phyloP scores from a whole-genome alignment of 2,797 vertebrate genomes.

The Columba guinea region DNA sequence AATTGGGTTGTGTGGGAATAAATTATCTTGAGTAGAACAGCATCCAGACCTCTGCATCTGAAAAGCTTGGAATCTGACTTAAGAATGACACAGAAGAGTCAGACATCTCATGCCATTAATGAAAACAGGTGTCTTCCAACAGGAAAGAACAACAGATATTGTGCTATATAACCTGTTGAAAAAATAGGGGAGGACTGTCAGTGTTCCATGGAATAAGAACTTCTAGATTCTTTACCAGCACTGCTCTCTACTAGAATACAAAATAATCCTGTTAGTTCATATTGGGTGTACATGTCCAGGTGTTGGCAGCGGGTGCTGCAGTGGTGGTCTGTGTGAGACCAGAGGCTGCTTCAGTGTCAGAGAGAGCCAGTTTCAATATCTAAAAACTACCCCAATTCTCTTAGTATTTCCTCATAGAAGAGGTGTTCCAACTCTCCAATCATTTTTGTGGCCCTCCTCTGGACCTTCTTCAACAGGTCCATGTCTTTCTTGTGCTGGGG shows the following conservation, averaged over 20 bases:
- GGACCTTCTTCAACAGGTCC: not conserved
- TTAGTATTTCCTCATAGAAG: no score
- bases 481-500: not conserved
- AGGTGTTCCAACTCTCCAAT: not conserved
- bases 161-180: not conserved
- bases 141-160: not conserved
- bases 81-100: not conserved
- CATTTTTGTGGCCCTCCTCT: not conserved
- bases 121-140: conserved; percentile 4
- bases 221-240: fast-evolving
- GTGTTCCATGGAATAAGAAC: not conserved
- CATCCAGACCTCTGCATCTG: not conserved
- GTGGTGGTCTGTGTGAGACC: not conserved
- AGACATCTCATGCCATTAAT: not conserved
- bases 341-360: fast-evolving
- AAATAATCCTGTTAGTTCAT: not conserved
- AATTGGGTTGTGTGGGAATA: not conserved
- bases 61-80: conserved; percentile 11
- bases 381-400: no score
- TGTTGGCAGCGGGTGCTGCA: not conserved
- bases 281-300: fast-evolving
- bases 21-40: not conserved
- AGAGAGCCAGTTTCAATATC: not conserved
- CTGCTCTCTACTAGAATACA: not conserved
- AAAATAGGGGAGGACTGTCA: not conserved